Evolutionary conservation across 2,888 invertebrate species (phyloP).

Genomic region (Cistogaster globosa): DNA sequence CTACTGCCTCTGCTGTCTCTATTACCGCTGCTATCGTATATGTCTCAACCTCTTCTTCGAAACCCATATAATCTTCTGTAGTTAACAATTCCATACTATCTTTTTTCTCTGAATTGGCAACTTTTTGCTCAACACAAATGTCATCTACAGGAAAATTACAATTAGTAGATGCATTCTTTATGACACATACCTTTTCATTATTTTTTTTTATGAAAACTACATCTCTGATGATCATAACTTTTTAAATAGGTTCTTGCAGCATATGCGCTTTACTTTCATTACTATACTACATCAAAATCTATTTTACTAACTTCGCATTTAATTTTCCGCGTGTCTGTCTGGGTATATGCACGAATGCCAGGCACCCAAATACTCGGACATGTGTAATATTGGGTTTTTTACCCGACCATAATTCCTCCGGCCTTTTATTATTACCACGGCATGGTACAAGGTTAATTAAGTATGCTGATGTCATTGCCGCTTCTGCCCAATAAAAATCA

Average conservation of each 20-base stretch:
- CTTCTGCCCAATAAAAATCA: no score
- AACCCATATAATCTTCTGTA: slow-evolving; percentile 11
- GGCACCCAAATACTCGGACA: slow-evolving; percentile 67
- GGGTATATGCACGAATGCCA: slow-evolving; percentile 65
- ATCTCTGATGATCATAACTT: background rate
- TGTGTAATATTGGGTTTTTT: background rate
- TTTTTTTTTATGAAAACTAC: background rate
- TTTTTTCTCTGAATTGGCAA: no score
- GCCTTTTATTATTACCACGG: background rate
- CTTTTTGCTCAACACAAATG: no score
- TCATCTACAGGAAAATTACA: no score
- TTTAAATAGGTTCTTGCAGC: slow-evolving; percentile 20
- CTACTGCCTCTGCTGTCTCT: background rate
- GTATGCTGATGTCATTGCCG: no score
- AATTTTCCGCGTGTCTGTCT: slow-evolving; percentile 66
- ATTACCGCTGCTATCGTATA: no score
- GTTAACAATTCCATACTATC: slow-evolving; percentile 14
- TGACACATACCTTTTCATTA: background rate
- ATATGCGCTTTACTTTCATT: slow-evolving; percentile 48
- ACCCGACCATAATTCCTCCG: background rate
- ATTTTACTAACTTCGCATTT: slow-evolving; percentile 67
- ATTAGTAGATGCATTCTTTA: no score
- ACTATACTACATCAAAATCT: slow-evolving; percentile 65
- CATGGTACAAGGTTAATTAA: background rate
- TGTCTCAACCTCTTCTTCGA: slow-evolving; percentile 3